Base-by-base conservation (phyloP, 2,113 vertebrate species). In the Todiramphus chloris region DNA sequence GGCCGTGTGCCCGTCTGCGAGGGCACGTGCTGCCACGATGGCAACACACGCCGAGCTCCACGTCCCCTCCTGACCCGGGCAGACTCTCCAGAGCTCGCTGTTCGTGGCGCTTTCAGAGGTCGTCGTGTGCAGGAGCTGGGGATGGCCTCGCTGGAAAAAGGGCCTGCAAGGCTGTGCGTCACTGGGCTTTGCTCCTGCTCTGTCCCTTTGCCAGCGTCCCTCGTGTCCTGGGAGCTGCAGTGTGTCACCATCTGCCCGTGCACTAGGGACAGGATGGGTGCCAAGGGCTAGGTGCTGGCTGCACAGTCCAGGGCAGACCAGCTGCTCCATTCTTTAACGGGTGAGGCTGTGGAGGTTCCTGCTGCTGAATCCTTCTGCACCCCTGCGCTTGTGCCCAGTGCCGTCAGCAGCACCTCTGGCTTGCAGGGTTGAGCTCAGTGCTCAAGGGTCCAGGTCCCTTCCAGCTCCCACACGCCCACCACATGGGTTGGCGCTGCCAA, bases 301-400 rank as follows among this genome's bases (percentile, higher is more conserved):
- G 8, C 43, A 11, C 33, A 20, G 77, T 66, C 4, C 75, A 4
- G 88, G 12, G 27, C 0, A 2, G 1, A 11, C 6, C 80, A 7
- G 31, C 72, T 72, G 73, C 84, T 81, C 73, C 68, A 8, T 20
- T 48, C 12, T 16, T 28, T 30, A 8, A 2, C 2, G 30, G 50
- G 3, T 7, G 30, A 64, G 28, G 12, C 12, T 4, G 2, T 6
- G 16, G 31, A 28, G 21, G 25, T 41, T 87, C 30, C 72, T 13
- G 6, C 63, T n/a, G 39, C 59, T 9, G 3, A 44, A 44, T 64
- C 68, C 73, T 13, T 58, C 41, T 37, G 59, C 14, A 9, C 35
- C 70, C 12, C 0, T 20, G 8, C 16, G 7, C 50, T 53, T 30
- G 0, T 2, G 9, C 46, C 30, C 6, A 0, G 37, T 7, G 4